These are phyloP conservation scores for Lateolabrax maculatus DNA, from an alignment of 2,797 vertebrate genomes.

Conservation along the genomic window DNA sequence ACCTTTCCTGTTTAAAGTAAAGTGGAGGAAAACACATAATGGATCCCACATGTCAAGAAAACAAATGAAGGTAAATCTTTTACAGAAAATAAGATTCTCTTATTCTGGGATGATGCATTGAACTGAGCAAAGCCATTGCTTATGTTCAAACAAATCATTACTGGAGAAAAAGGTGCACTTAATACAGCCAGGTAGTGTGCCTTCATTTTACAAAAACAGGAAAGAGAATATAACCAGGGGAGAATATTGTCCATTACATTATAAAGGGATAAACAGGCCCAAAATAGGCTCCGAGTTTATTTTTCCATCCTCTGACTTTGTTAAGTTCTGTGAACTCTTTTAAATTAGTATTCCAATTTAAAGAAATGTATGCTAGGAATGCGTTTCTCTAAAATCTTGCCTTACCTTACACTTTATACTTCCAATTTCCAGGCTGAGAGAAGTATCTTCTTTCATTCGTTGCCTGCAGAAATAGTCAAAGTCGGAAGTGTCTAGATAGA, in stretches of 20 bases:
- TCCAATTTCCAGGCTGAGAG: slow-evolving; percentile 27
- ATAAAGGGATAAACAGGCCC: neutral
- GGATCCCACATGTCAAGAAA: slow-evolving; percentile 35
- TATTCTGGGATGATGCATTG: slow-evolving; percentile 29
- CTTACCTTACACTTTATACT: slow-evolving; percentile 28
- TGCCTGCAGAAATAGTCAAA: slow-evolving; percentile 30
- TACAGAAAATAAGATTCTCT: slow-evolving; percentile 23
- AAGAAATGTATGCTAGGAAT: slow-evolving; percentile 39
- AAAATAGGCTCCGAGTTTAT: slow-evolving; percentile 33
- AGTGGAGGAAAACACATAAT: slow-evolving; percentile 22
- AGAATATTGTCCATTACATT: slow-evolving; percentile 25
- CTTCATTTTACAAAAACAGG: slow-evolving; percentile 44
- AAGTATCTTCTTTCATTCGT: slow-evolving; percentile 37
- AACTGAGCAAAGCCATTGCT: slow-evolving; percentile 21
- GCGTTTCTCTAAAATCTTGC: slow-evolving; percentile 48
- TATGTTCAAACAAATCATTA: slow-evolving; percentile 33
- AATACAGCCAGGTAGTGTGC: slow-evolving; percentile 2
- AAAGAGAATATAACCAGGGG: slow-evolving; percentile 29
- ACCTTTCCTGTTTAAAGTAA: slow-evolving; percentile 18
- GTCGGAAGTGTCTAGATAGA: slow-evolving; percentile 48
- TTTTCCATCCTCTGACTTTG: slow-evolving; percentile 41
- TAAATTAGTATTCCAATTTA: slow-evolving; percentile 29
- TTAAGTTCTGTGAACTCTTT: slow-evolving; percentile 37
- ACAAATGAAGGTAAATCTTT: slow-evolving; percentile 38
- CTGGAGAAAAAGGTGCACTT: slow-evolving; percentile 11